Evolutionary conservation across 2,888 invertebrate species (phyloP).

Genomic region (Drosophila subquinaria): DNA sequence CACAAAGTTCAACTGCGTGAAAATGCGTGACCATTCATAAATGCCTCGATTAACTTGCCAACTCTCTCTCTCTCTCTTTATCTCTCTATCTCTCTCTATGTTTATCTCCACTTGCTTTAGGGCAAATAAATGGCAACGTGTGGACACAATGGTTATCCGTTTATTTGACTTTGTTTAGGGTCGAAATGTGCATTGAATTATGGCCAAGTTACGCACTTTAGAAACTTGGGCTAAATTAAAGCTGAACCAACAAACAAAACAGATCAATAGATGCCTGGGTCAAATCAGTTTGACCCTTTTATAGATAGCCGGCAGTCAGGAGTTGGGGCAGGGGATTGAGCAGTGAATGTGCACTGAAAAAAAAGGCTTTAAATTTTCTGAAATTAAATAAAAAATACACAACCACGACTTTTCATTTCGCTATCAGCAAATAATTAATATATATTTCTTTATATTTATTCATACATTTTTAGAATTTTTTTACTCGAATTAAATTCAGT

Average conservation of each 20-base stretch:
- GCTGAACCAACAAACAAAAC: slow-evolving; percentile 8
- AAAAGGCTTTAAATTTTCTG: too few relatives aligned
- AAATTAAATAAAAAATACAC: too few relatives aligned
- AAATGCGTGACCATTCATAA: slow-evolving; percentile 34
- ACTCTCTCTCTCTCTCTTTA: not conserved
- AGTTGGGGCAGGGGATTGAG: not conserved
- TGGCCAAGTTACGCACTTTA: slow-evolving; percentile 20
- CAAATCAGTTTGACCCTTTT: slow-evolving; percentile 48
- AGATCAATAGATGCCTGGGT: slow-evolving; percentile 12
- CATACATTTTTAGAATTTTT: too few relatives aligned
- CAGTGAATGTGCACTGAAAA: not conserved
- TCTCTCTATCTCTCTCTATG: not conserved
- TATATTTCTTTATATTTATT: too few relatives aligned
- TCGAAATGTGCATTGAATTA: slow-evolving; percentile 59
- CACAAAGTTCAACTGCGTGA: not conserved
- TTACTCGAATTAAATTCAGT: too few relatives aligned
- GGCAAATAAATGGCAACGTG: slow-evolving; percentile 52
- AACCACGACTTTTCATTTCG: too few relatives aligned
- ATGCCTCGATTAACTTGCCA: slow-evolving; percentile 28
- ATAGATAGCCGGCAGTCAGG: not conserved
- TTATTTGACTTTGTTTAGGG: slow-evolving; percentile 22
- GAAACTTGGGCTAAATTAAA: slow-evolving; percentile 20
- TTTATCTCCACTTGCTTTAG: slow-evolving; percentile 9
- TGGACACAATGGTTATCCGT: slow-evolving; percentile 29
- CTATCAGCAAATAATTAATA: too few relatives aligned